phyloP scores from a whole-genome alignment of 2,888 invertebrate genomes.

The Sarcophaga rosellei region DNA sequence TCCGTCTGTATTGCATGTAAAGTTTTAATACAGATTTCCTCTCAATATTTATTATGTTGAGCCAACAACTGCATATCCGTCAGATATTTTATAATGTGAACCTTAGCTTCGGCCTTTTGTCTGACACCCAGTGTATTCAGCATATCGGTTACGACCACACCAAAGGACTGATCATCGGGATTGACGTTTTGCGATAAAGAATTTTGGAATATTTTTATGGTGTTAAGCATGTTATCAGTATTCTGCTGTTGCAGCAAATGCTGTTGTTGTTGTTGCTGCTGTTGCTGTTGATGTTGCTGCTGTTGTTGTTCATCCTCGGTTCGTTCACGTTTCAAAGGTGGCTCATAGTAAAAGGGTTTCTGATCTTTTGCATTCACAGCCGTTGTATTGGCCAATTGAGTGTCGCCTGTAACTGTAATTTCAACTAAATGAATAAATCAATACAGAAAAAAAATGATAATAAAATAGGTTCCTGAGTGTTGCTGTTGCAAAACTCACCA shows the following conservation, averaged over 20 bases:
- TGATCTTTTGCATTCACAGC: conserved; percentile 76
- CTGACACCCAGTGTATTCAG: conserved; percentile 78
- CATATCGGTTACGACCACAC: conserved; percentile 79
- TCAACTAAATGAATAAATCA: conserved; percentile 66
- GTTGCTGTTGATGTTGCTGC: conserved; percentile 54
- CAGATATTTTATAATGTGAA: conserved; percentile 78
- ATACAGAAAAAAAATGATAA: not conserved
- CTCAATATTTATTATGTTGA: conserved; percentile 78
- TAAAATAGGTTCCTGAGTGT: not conserved
- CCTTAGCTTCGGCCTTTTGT: conserved; percentile 79
- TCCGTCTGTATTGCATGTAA: too few species aligned
- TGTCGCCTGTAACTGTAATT: conserved; percentile 78
- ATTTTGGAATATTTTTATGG: conserved; percentile 79
- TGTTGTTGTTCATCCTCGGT: conserved; percentile 75
- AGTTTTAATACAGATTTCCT: not conserved
- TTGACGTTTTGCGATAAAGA: conserved; percentile 78
- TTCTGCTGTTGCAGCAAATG: conserved; percentile 65
- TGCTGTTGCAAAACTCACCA: conserved; percentile 70
- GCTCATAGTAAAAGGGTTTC: conserved; percentile 78
- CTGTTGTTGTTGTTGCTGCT: conserved; percentile 57
- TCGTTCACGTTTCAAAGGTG: conserved; percentile 77
- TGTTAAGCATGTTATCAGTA: conserved; percentile 78
- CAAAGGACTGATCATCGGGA: conserved; percentile 79
- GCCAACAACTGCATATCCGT: conserved; percentile 79
- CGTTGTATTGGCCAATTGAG: conserved; percentile 73